phyloP scores from a whole-genome alignment of 2,888 invertebrate genomes.

The Cheiracanthium punctorium region DNA sequence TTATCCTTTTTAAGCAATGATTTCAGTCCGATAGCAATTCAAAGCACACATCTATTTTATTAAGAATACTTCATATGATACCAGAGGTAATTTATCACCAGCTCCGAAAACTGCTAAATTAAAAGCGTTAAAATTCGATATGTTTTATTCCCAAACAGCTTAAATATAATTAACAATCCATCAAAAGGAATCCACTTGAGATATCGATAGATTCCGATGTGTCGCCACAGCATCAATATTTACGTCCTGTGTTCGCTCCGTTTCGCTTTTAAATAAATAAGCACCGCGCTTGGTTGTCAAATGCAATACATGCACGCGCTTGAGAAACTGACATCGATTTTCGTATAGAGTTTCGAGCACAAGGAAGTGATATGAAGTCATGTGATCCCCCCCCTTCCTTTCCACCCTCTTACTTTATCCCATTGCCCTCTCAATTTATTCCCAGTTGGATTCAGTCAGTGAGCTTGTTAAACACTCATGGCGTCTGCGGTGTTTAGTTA shows the following conservation, averaged over 20 bases:
- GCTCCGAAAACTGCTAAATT: no score
- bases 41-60: no score
- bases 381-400: background rate
- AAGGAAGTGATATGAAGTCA: background rate
- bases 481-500: background rate
- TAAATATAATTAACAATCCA: background rate
- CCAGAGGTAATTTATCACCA: no score
- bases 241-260: background rate
- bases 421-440: background rate
- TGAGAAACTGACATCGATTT: background rate
- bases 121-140: no score
- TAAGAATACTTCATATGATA: no score
- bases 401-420: no score
- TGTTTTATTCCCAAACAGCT: background rate
- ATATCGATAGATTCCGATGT: background rate
- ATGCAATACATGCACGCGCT: background rate
- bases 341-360: background rate
- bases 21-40: no score
- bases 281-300: background rate
- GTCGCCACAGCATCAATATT: background rate
- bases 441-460: background rate
- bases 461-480: background rate
- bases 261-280: constrained; percentile 31
- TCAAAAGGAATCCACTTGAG: background rate
- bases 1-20: no score